Percentiles rank a stretch among this genome's conserved stretches.
phyloP scores from a whole-genome alignment of 2,888 invertebrate genomes.

The Brachypalpus laphriformis region DNA sequence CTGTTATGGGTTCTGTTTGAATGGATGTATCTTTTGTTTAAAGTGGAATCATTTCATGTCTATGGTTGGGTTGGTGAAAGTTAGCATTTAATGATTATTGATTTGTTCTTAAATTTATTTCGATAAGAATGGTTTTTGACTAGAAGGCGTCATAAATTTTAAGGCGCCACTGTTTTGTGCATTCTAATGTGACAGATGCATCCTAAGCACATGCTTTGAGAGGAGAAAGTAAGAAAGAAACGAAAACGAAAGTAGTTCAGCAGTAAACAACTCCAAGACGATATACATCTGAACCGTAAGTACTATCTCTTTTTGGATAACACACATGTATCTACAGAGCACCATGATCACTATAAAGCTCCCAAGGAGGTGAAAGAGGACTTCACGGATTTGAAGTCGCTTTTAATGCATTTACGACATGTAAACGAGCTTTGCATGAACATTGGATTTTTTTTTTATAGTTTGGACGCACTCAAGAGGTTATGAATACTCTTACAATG shows the following conservation, averaged over 20 bases:
- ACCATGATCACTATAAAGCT: too few relatives aligned
- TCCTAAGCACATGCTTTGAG: background rate
- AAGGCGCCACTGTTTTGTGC: background rate
- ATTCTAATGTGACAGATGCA: background rate
- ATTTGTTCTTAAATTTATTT: background rate
- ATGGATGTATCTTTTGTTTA: background rate
- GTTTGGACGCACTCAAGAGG: too few relatives aligned
- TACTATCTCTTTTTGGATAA: too few relatives aligned
- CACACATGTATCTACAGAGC: too few relatives aligned
- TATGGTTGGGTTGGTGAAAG: background rate
- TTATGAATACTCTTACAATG: too few relatives aligned
- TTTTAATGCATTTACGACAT: too few relatives aligned
- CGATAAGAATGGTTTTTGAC: slow-evolving; percentile 4
- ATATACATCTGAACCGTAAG: too few relatives aligned
- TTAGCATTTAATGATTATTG: background rate
- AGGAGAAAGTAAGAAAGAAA: slow-evolving; percentile 5
- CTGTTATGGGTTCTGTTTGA: background rate
- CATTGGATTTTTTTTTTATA: too few relatives aligned
- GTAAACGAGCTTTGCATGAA: too few relatives aligned
- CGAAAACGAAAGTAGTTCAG: background rate
- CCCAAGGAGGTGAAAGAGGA: too few relatives aligned
- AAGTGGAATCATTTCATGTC: background rate
- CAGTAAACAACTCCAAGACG: too few relatives aligned
- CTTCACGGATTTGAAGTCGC: too few relatives aligned
- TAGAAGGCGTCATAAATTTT: background rate